Conservation (phyloP, 2,888 invertebrate genomes). For the Incurvaria masculella region DNA sequence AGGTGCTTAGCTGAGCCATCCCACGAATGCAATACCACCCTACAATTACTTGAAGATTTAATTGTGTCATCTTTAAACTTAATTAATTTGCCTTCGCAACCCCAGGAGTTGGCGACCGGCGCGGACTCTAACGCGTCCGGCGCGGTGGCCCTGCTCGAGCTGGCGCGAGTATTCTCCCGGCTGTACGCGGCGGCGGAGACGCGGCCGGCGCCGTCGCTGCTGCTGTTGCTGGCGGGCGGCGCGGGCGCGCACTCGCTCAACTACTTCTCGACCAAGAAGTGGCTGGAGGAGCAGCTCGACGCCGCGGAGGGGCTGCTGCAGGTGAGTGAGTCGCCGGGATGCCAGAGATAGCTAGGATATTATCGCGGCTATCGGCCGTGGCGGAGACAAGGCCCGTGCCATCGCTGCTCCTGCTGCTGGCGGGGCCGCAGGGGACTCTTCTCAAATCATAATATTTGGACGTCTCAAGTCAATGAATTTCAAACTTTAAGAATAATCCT, state of each 20-base stretch:
- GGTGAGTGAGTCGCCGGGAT: slow-evolving; percentile 73
- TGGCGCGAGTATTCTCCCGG: slow-evolving; percentile 84
- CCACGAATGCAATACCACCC: no score
- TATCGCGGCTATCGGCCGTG: slow-evolving; percentile 81
- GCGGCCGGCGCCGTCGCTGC: slow-evolving; percentile 37
- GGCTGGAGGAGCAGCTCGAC: slow-evolving; percentile 92
- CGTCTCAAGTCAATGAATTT: no score
- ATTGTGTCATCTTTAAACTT: no score
- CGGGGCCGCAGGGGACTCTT: no score
- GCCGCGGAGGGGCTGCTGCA: slow-evolving; percentile 67
- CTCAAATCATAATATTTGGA: no score
- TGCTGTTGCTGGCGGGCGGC: no score
- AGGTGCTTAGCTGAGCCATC: no score
- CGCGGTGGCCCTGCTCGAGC: slow-evolving; percentile 80
- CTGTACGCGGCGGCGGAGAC: slow-evolving; percentile 74
- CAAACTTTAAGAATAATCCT: no score
- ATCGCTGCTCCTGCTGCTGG: slow-evolving; percentile 82
- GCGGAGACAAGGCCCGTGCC: slow-evolving; percentile 69
- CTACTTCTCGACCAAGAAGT: slow-evolving; percentile 94
- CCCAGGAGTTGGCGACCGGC: slow-evolving; percentile 86
- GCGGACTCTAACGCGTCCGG: slow-evolving; percentile 94
- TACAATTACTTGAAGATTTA: no score
- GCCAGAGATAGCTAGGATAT: slow-evolving; percentile 81
- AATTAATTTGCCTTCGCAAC: no score
- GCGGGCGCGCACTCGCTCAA: slow-evolving; percentile 88